These are phyloP conservation scores for Myanophis thanlyinensis DNA, from an alignment of 2,113 vertebrate species.

Conservation along the genomic window DNA sequence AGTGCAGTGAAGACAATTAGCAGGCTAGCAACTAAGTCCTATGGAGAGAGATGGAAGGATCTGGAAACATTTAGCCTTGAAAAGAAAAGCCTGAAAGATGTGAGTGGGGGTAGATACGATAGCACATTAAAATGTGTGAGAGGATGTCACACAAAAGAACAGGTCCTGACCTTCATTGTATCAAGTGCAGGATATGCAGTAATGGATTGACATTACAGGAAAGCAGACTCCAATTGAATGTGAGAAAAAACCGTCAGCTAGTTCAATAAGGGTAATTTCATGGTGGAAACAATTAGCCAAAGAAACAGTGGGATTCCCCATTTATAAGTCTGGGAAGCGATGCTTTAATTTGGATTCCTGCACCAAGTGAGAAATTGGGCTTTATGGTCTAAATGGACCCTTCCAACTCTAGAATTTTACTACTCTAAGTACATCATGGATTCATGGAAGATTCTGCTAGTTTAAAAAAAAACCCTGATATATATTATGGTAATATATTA, in stretches of 20 bases:
- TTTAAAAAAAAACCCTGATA: constrained; percentile 50
- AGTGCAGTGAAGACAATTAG: not conserved
- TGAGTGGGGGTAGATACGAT: not conserved
- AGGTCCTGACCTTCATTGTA: not conserved
- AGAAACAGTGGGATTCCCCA: not conserved
- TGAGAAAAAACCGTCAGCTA: not conserved
- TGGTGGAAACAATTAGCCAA: not conserved
- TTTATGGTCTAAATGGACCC: not conserved
- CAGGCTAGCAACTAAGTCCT: not conserved
- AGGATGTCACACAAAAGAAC: not conserved
- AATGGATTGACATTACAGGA: not conserved
- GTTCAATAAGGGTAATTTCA: not conserved
- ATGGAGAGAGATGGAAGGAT: not conserved
- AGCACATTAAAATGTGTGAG: not conserved
- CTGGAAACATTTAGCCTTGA: not conserved
- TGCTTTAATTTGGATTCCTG: not conserved
- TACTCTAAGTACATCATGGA: constrained; percentile 14
- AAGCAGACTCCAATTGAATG: not conserved
- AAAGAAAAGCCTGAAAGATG: not conserved
- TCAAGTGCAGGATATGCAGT: not conserved
- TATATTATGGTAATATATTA: constrained; percentile 58
- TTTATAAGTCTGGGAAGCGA: not conserved
- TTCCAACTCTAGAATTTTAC: not conserved
- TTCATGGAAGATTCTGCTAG: constrained; percentile 38
- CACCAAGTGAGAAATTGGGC: not conserved